Conservation (phyloP, 2,797 vertebrate genomes). For the Clamator glandarius region DNA sequence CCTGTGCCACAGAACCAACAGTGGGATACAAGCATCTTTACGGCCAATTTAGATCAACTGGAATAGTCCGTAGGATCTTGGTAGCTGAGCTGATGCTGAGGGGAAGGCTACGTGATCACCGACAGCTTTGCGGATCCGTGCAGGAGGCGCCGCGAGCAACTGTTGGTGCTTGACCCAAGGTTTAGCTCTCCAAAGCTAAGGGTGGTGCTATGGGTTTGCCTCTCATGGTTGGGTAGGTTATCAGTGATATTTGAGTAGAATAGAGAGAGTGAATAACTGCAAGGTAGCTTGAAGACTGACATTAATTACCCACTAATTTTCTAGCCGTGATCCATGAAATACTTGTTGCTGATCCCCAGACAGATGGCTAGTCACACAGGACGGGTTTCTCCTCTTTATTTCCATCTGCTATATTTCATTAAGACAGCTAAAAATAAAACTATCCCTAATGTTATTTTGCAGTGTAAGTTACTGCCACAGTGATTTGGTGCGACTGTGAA, state of each 20-base stretch:
- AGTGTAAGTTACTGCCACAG: slow-evolving; percentile 34
- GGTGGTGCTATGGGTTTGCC: fast-evolving
- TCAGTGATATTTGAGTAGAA: not conserved
- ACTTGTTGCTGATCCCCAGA: slow-evolving; percentile 58
- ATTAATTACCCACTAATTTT: slow-evolving; percentile 59
- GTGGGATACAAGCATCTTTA: not conserved
- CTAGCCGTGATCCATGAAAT: slow-evolving; percentile 42
- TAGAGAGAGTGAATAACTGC: slow-evolving; percentile 3
- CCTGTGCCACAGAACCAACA: not conserved
- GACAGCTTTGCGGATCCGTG: not conserved
- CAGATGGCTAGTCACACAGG: slow-evolving; percentile 66
- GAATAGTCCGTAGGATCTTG: not conserved
- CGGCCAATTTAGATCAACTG: not conserved
- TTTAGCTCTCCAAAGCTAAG: not conserved
- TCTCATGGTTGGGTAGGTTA: not conserved
- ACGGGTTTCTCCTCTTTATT: slow-evolving; percentile 56
- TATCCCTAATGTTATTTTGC: slow-evolving; percentile 59
- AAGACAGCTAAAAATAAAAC: slow-evolving; percentile 66
- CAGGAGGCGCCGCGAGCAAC: not conserved
- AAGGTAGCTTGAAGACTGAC: slow-evolving; percentile 39
- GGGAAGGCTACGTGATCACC: not conserved
- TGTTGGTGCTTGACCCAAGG: not conserved
- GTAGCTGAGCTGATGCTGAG: not conserved
- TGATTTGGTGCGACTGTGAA: not conserved
- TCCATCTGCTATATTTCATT: slow-evolving; percentile 72